A percentile compares a stretch with the other conserved stretches of the same genome.
phyloP scores from a whole-genome alignment of 2,113 vertebrate genomes.

The Strix aluco region DNA sequence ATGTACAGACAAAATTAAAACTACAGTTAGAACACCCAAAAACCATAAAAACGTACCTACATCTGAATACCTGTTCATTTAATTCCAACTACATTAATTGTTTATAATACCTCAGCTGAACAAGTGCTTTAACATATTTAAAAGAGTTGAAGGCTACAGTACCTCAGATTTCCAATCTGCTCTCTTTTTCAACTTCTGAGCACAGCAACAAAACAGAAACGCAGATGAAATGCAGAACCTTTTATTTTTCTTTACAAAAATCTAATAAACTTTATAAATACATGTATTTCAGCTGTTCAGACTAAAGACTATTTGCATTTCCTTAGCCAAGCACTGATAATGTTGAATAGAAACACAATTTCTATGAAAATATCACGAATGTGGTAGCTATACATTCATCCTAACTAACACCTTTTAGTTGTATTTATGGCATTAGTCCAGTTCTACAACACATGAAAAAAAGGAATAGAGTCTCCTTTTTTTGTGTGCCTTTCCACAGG shows the following conservation, averaged over 20 bases:
- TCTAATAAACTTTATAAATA: not conserved
- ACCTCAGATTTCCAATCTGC: not conserved
- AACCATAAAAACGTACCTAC: not conserved
- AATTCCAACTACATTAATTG: constrained; percentile 1
- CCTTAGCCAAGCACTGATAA: not conserved
- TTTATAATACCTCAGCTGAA: not conserved
- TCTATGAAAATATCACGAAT: not conserved
- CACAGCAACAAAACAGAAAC: not conserved
- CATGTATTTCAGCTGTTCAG: not conserved
- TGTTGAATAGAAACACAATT: not conserved
- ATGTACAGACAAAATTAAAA: constrained; percentile 33
- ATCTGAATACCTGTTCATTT: constrained; percentile 35
- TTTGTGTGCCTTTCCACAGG: not conserved
- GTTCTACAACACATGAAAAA: not conserved
- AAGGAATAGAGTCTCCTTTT: not conserved
- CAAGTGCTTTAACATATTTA: not conserved
- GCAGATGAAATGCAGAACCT: not conserved
- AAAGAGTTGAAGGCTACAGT: not conserved
- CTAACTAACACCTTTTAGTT: not conserved
- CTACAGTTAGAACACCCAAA: constrained; percentile 13
- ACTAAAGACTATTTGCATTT: not conserved
- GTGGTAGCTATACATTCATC: not conserved
- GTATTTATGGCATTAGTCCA: not conserved
- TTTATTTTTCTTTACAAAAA: not conserved
- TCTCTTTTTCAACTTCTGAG: not conserved